These are phyloP conservation scores for Drosophila punjabiensis DNA, from an alignment of 1,140 invertebrate species.

Conservation along the genomic window DNA sequence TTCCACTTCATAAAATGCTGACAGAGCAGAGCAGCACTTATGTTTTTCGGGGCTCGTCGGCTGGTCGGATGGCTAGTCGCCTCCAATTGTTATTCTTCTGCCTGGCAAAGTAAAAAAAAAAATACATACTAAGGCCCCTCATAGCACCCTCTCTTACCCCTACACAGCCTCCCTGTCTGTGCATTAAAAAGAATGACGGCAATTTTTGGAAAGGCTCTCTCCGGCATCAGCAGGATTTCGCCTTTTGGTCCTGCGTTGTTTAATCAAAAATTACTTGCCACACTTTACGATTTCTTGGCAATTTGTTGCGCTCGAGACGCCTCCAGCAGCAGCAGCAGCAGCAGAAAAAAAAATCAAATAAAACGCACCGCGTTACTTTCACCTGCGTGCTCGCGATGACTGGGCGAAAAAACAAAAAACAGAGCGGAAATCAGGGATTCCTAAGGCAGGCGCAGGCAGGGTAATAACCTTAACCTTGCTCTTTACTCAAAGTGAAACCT, in stretches of 20 bases:
- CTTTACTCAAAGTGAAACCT: not conserved
- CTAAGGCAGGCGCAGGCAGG: slow-evolving; percentile 6
- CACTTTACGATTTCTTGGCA: slow-evolving; percentile 80
- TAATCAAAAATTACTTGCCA: slow-evolving; percentile 77
- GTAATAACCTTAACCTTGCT: slow-evolving; percentile 36
- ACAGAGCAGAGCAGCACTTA: slow-evolving; percentile 74
- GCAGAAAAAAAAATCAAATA: slow-evolving; percentile 70
- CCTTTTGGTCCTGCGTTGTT: slow-evolving; percentile 55
- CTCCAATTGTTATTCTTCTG: slow-evolving; percentile 47
- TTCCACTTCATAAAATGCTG: slow-evolving; percentile 78
- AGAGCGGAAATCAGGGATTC: slow-evolving; percentile 37
- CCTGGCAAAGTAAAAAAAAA: slow-evolving; percentile 1
- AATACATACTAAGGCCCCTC: no score
- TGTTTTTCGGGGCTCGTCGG: slow-evolving; percentile 54
- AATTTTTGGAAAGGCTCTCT: slow-evolving; percentile 65
- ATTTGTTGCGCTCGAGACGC: slow-evolving; percentile 68
- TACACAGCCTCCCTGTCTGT: slow-evolving; percentile 19
- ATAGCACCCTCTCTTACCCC: not conserved
- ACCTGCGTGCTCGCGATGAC: slow-evolving; percentile 63
- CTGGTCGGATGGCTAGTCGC: slow-evolving; percentile 31
- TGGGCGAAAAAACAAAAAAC: slow-evolving; percentile 20
- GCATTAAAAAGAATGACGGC: slow-evolving; percentile 83
- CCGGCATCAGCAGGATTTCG: not conserved
- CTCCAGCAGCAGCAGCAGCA: slow-evolving; percentile 13
- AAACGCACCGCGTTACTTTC: slow-evolving; percentile 66